Percentiles rank a stretch among this genome's conserved stretches.
Conservation (phyloP, 2,797 vertebrate species). For the Oryzias sinensis region DNA sequence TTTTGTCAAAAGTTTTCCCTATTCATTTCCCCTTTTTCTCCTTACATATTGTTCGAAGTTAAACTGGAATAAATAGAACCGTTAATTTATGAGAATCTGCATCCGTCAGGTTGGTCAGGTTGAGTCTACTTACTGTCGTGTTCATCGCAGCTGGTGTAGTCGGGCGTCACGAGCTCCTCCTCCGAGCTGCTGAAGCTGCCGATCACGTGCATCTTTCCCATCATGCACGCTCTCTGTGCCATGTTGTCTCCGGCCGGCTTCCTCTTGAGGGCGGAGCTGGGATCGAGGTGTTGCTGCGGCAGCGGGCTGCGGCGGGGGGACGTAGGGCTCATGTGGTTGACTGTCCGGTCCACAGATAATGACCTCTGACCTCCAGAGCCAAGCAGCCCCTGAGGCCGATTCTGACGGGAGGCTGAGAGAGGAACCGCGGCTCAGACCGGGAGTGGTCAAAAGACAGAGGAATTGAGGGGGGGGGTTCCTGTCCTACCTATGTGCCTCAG, state of each 20-base stretch:
- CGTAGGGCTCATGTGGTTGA: conserved; percentile 84
- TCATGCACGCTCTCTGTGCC: conserved; percentile 79
- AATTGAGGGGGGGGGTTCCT: too few relatives aligned
- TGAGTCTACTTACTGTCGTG: conserved; percentile 84
- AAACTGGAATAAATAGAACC: too few relatives aligned
- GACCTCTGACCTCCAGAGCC: conserved; percentile 76
- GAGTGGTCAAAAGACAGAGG: too few relatives aligned
- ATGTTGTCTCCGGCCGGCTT: conserved; percentile 85
- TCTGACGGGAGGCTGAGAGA: conserved; percentile 31
- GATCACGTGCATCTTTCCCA: conserved; percentile 88
- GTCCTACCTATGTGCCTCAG: conserved; percentile 30
- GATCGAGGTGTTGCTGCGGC: conserved; percentile 88
- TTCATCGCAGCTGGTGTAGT: conserved; percentile 92
- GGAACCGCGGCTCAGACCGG: not conserved
- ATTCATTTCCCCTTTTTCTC: too few relatives aligned
- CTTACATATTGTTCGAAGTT: too few relatives aligned
- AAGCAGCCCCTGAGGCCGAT: conserved; percentile 21
- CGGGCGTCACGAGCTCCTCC: conserved; percentile 89
- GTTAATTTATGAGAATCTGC: too few relatives aligned
- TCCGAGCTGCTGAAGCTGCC: conserved; percentile 92
- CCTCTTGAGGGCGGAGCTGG: conserved; percentile 84
- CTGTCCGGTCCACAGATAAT: conserved; percentile 85
- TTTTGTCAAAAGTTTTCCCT: too few relatives aligned
- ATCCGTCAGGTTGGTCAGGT: not conserved
- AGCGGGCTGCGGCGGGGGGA: conserved; percentile 86